Base-by-base conservation (phyloP, 2,797 vertebrate species). In the Enteromius fasciolatus region DNA sequence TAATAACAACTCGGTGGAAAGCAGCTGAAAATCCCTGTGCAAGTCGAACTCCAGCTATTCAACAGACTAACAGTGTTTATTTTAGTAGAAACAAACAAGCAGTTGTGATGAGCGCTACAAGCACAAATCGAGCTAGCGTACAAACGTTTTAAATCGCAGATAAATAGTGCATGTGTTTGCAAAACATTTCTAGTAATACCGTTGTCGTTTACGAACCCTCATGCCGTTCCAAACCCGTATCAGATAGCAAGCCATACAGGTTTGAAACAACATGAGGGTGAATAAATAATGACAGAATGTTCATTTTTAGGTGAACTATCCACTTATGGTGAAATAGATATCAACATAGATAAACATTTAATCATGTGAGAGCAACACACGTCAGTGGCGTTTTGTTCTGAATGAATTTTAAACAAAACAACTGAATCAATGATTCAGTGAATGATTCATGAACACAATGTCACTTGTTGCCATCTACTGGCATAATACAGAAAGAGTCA, bases 1-100 rank as follows among this genome's bases (percentile, higher is more conserved):
- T 74, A 66, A 75, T 81, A 79, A 52, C 20, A 44, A 67, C 59
- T 67, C 70, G 11, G 15, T 74, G 80, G 80, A 74, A 74, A 74
- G 33, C 52, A 59, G 17, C 70, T 31, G 31, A 69, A 69, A 79
- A 68, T 80, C 48, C 33, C 11, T 69, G 33, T 57, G 72, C 44
- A 73, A 74, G 66, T 69, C 36, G 5, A 78, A 79, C 66, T 72
- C 52, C 52, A 63, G 41, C 41, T 15, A 64, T 48, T 50, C 57
- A 50, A 63, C 15, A 81, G 31, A 67, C 80, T 41, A 74, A 57
- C 23, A 31, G n/a, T 17, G 44, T 74, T 52, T 28, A 25, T 4
- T 61, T 63, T 28, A 52, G 44, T 39, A 72, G 7, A 74, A 64
- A 74, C 69, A 50, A 54, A 52, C 18, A 75, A 52, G 70, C 10